Percentiles rank a stretch among this genome's conserved stretches.
Evolutionary conservation across 2,797 vertebrate species (phyloP).

Genomic region (Moxostoma hubbsi): DNA sequence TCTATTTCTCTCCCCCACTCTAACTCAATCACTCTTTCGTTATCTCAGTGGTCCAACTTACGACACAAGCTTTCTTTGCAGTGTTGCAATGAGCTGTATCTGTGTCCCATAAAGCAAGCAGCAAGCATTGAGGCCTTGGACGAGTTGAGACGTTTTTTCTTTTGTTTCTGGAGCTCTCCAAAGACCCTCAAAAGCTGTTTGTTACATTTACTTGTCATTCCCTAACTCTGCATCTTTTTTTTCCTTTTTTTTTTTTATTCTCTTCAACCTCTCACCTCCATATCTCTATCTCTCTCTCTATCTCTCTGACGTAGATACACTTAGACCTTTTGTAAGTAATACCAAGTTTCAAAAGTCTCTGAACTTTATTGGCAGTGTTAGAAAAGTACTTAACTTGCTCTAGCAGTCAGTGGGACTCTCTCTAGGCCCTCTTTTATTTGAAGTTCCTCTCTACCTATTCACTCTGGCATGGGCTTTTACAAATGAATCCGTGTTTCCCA

Average conservation of each 20-base stretch:
- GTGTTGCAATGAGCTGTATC: not conserved
- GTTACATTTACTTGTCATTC: too few relatives aligned
- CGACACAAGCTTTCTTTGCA: not conserved
- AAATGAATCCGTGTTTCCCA: not conserved
- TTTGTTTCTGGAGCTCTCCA: not conserved
- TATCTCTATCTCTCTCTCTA: not conserved
- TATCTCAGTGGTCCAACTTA: not conserved
- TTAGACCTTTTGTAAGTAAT: not conserved
- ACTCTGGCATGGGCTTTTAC: slow-evolving; percentile 28
- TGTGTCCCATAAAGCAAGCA: not conserved
- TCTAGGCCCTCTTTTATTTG: slow-evolving; percentile 29
- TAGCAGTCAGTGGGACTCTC: not conserved
- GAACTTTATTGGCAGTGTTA: slow-evolving; percentile 14
- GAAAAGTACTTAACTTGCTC: slow-evolving; percentile 17
- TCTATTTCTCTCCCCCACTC: not conserved
- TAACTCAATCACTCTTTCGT: not conserved
- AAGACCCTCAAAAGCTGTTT: not conserved
- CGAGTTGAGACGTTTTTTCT: not conserved
- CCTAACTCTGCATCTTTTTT: too few relatives aligned
- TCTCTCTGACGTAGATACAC: not conserved
- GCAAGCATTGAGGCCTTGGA: not conserved
- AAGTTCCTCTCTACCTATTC: slow-evolving; percentile 4
- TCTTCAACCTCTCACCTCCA: not conserved
- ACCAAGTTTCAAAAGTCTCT: not conserved
- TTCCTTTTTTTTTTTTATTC: not conserved